These are phyloP conservation scores for Heliangelus exortis DNA, from an alignment of 2,797 vertebrate genomes.

Conservation along the genomic window DNA sequence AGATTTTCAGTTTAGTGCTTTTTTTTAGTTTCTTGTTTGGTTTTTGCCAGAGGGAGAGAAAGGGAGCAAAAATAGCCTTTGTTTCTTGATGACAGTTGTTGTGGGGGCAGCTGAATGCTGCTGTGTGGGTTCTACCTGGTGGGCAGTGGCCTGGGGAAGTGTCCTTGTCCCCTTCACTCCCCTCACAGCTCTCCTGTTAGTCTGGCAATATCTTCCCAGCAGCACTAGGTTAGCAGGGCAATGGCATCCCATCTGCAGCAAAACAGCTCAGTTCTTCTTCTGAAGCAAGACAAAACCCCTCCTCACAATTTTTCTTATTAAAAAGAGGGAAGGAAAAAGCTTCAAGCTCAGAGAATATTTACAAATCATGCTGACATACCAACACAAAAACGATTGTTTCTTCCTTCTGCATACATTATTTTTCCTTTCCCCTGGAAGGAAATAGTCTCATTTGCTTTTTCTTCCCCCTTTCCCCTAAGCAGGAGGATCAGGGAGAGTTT, in stretches of 20 bases:
- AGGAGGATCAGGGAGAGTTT: neutral
- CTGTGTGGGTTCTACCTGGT: neutral
- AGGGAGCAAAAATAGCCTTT: neutral
- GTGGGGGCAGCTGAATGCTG: neutral
- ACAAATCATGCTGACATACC: neutral
- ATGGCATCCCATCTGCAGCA: neutral
- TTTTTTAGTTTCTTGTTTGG: neutral
- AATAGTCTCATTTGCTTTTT: neutral
- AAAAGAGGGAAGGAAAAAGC: conserved; percentile 29
- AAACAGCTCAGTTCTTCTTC: neutral
- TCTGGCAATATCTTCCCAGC: neutral
- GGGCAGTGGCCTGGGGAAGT: neutral
- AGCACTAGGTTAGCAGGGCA: neutral
- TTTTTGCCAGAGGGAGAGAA: neutral
- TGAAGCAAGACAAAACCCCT: neutral
- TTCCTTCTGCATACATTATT: neutral
- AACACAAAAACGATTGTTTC: neutral
- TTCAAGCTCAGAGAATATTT: neutral
- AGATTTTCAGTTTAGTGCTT: neutral
- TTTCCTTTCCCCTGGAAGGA: neutral
- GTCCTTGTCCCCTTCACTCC: neutral
- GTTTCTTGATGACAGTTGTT: neutral
- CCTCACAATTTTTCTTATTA: neutral
- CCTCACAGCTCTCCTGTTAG: neutral
- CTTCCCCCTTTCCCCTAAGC: neutral